phyloP scores from a whole-genome alignment of 1,140 invertebrate genomes.

The Luehdorfia chinensis region DNA sequence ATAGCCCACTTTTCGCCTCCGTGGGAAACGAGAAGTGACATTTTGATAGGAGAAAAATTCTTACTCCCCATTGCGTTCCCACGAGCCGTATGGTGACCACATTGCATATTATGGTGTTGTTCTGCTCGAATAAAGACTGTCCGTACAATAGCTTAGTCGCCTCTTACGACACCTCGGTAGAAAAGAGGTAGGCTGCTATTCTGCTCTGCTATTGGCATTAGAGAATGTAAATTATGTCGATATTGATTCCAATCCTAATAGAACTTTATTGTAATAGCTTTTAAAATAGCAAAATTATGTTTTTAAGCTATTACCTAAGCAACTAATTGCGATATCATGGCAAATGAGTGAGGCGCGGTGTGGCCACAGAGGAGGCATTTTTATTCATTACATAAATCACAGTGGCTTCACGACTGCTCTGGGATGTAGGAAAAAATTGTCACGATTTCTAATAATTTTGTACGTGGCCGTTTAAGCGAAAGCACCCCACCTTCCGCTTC shows the following conservation, averaged over 20 bases:
- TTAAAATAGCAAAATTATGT: background rate
- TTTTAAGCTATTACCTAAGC: constrained; percentile 51
- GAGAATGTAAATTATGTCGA: too few species aligned
- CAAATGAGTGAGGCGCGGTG: constrained; percentile 35
- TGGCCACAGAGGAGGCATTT: constrained; percentile 48
- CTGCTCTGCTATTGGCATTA: too few species aligned
- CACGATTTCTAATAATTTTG: constrained; percentile 72
- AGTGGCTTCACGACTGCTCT: constrained; percentile 40
- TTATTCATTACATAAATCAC: constrained; percentile 76
- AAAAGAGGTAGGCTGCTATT: too few species aligned
- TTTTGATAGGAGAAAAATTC: too few species aligned
- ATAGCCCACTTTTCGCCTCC: too few species aligned
- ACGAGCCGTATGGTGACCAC: too few species aligned
- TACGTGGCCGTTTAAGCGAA: constrained; percentile 66
- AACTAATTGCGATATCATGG: constrained; percentile 62
- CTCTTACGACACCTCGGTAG: too few species aligned
- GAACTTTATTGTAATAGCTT: background rate
- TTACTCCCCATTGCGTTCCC: too few species aligned
- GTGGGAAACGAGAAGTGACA: too few species aligned
- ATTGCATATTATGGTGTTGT: too few species aligned
- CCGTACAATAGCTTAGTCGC: background rate
- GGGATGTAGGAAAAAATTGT: constrained; percentile 70
- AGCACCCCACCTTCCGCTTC: constrained; percentile 43
- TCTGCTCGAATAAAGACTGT: background rate
- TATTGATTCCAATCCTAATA: too few species aligned